Percentiles rank a stretch among this genome's conserved stretches.
Evolutionary conservation across 2,113 vertebrate species (phyloP).

Genomic region (Oncorhynchus kisutch): DNA sequence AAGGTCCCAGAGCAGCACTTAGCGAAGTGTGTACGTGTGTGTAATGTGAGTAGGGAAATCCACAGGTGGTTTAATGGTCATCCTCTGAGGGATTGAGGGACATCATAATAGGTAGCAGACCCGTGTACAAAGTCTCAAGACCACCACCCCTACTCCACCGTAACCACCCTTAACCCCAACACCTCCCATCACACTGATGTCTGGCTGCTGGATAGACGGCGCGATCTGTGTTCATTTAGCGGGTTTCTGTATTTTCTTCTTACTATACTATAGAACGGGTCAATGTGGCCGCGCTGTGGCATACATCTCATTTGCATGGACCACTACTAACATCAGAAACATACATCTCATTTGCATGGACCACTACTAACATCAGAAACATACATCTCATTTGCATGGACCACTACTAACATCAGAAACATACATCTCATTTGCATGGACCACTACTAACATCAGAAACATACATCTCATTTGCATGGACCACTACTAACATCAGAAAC

Average conservation of each 20-base stretch:
- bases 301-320: not conserved
- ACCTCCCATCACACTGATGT: not conserved
- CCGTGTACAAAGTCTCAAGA: conserved; percentile 43
- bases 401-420: not conserved
- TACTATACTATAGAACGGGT: not conserved
- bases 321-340: not conserved
- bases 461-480: no score
- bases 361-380: no score
- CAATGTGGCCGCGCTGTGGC: not conserved
- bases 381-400: not conserved
- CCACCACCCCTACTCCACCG: not conserved
- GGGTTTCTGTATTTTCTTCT: not conserved
- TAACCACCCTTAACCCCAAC: not conserved
- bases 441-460: no score
- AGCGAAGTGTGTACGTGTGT: not conserved
- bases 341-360: no score
- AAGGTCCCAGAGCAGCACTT: conserved; percentile 47
- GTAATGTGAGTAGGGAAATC: conserved; percentile 59
- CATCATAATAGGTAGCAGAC: conserved; percentile 44
- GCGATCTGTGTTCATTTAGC: no score
- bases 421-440: no score
- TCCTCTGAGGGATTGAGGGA: conserved; percentile 50
- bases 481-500: no score
- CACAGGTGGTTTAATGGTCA: conserved; percentile 65
- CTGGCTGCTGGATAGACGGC: not conserved